A percentile compares a stretch with the other conserved stretches of the same genome.
Evolutionary conservation across 1,140 invertebrate species (phyloP).

Genomic region (Rhyacophila brunnea): DNA sequence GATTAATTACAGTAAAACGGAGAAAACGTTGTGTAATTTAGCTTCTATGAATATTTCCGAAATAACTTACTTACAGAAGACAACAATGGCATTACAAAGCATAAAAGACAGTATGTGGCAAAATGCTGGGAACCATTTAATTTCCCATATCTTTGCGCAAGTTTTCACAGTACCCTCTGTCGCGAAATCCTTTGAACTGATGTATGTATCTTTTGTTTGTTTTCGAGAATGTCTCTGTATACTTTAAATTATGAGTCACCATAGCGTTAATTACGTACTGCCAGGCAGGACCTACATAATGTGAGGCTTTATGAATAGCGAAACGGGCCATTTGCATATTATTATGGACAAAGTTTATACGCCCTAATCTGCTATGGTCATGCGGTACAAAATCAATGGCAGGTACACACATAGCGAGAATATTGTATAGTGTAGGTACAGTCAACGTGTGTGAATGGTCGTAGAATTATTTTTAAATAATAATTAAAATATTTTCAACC

Average conservation of each 20-base stretch:
- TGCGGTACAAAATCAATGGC: conserved; percentile 1
- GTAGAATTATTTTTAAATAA: too few species aligned
- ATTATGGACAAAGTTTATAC: conserved; percentile 22
- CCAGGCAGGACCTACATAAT: conserved; percentile 20
- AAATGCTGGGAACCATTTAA: too few species aligned
- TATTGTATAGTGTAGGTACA: too few species aligned
- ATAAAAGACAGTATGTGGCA: not conserved
- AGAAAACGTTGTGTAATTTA: too few species aligned
- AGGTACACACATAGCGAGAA: too few species aligned
- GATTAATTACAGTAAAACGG: too few species aligned
- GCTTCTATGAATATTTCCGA: not conserved
- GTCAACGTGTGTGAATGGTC: too few species aligned
- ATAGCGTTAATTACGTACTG: conserved; percentile 4
- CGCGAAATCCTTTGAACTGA: too few species aligned
- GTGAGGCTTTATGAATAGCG: conserved; percentile 22
- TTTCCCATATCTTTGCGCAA: too few species aligned
- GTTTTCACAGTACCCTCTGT: too few species aligned
- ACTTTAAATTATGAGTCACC: not conserved
- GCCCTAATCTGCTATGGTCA: conserved; percentile 21
- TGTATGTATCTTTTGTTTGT: too few species aligned
- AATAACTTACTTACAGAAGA: not conserved
- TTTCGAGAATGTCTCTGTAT: not conserved
- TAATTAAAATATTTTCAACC: too few species aligned
- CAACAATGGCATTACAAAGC: not conserved
- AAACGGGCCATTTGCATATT: conserved; percentile 22